A percentile compares a stretch with the other conserved stretches of the same genome.
Evolutionary conservation across 1,140 invertebrate genomes (phyloP).

Genomic region (Eueides isabella): DNA sequence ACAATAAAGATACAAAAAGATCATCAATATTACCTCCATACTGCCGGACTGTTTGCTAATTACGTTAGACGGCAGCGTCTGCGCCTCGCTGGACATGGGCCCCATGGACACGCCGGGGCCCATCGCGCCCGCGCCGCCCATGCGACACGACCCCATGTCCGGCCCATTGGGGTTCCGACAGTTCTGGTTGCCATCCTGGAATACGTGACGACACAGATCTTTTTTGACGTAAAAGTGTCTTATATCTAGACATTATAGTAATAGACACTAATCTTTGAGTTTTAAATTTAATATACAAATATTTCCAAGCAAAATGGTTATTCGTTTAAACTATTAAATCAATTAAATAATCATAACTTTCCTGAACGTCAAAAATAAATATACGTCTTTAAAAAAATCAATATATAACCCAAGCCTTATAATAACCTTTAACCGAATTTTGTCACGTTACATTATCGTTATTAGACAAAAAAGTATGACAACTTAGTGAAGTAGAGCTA

Average conservation of each 20-base stretch:
- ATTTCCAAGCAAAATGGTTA: background rate
- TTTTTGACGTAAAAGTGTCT: slow-evolving; percentile 10
- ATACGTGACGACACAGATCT: slow-evolving; percentile 12
- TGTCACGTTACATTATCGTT: slow-evolving; percentile 2
- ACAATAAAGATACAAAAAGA: background rate
- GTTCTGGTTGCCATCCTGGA: slow-evolving; percentile 71
- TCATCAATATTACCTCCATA: slow-evolving; percentile 83
- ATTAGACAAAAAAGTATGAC: background rate
- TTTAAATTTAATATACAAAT: background rate
- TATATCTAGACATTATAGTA: background rate
- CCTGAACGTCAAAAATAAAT: background rate
- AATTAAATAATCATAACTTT: background rate
- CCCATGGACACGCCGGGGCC: slow-evolving; percentile 72
- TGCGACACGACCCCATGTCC: slow-evolving; percentile 72
- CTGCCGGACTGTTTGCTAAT: slow-evolving; percentile 91
- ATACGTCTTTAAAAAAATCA: background rate
- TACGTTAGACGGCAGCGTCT: slow-evolving; percentile 89
- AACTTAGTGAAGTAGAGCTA: background rate
- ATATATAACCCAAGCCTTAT: background rate
- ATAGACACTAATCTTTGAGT: background rate
- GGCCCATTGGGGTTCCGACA: slow-evolving; percentile 72
- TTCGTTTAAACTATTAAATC: background rate
- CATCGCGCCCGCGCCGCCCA: slow-evolving; percentile 69
- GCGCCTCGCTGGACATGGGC: slow-evolving; percentile 83
- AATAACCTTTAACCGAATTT: too few relatives aligned